These are phyloP conservation scores for Myrmophylax atrothorax DNA, from an alignment of 2,113 vertebrate species.

Conservation along the genomic window DNA sequence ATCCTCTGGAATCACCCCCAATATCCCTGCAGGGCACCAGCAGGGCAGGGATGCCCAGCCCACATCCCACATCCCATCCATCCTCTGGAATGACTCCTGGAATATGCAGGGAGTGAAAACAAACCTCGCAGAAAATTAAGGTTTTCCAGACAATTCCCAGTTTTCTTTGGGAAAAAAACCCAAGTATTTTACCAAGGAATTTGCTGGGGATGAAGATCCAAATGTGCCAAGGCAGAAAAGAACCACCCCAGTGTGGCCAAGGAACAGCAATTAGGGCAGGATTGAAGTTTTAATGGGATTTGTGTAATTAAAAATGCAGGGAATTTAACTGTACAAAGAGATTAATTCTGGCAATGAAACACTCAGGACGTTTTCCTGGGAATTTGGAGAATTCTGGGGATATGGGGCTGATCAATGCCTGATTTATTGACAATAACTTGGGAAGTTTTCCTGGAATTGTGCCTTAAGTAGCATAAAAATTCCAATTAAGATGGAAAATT, in stretches of 20 bases:
- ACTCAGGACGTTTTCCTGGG: conserved; percentile 21
- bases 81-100: background rate
- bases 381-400: background rate
- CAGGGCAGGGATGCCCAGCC: too few species aligned
- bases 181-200: background rate
- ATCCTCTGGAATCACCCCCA: too few species aligned
- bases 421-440: background rate
- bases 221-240: background rate
- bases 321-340: conserved; percentile 46
- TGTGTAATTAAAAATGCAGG: conserved; percentile 31
- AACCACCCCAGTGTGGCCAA: background rate
- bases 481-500: background rate
- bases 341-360: conserved; percentile 45
- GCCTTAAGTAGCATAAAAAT: background rate
- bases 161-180: background rate
- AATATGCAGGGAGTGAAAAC: rapidly evolving
- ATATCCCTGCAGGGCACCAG: too few species aligned
- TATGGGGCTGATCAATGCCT: background rate
- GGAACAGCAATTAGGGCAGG: conserved; percentile 12
- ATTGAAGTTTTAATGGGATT: conserved; percentile 45
- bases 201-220: background rate
- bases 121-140: background rate
- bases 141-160: background rate
- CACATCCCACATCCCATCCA: too few species aligned
- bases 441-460: background rate